Percentiles rank a stretch among this genome's conserved stretches.
phyloP scores from a whole-genome alignment of 2,113 vertebrate species.

The Falco punctatus region DNA sequence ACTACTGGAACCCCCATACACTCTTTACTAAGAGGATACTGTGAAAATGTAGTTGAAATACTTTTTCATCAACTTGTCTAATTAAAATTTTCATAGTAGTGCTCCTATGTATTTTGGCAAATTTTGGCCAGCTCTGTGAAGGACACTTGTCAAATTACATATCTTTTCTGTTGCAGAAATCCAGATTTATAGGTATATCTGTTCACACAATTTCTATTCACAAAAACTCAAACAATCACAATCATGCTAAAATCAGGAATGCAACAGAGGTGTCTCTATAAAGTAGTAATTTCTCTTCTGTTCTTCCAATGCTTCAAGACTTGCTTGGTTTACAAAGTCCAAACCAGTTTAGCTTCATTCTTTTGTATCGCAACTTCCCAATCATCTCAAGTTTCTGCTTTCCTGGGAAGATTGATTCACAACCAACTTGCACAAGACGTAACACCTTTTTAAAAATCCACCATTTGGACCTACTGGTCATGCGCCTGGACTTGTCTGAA shows the following conservation, averaged over 20 bases:
- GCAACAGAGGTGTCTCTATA: not conserved
- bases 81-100: not conserved
- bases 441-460: not conserved
- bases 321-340: not conserved
- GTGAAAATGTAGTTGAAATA: slow-evolving; percentile 2
- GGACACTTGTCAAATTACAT: not conserved
- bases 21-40: not conserved
- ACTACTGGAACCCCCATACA: not conserved
- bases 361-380: not conserved
- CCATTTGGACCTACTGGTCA: not conserved
- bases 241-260: not conserved
- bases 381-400: not conserved
- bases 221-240: not conserved
- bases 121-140: not conserved
- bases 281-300: not conserved
- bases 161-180: not conserved
- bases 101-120: not conserved
- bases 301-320: not conserved
- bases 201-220: not conserved
- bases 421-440: not conserved
- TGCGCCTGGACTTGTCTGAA: not conserved
- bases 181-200: not conserved
- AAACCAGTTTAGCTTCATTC: slow-evolving; percentile 40
- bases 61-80: not conserved
- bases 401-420: slow-evolving; percentile 10